phyloP scores from a whole-genome alignment of 2,797 vertebrate genomes.

The Peromyscus nudipes region DNA sequence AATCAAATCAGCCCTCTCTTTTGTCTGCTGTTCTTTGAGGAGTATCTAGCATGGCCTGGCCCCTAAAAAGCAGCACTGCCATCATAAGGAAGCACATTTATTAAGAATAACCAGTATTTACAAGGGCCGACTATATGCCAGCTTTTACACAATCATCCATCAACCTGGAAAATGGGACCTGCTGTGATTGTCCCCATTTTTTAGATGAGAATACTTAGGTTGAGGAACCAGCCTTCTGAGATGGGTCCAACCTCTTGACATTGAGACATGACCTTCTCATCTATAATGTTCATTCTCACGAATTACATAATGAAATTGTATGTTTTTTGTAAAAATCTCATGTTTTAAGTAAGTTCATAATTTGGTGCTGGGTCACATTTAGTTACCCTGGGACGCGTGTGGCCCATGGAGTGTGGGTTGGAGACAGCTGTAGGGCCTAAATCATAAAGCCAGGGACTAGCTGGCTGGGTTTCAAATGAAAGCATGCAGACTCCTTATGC shows the following conservation, averaged over 20 bases:
- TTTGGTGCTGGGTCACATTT: neutral
- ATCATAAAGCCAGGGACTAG: neutral
- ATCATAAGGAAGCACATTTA: neutral
- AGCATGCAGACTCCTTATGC: neutral
- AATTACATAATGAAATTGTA: neutral
- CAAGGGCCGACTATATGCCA: neutral
- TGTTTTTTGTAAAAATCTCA: neutral
- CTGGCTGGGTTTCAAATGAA: neutral
- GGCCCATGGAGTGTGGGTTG: neutral
- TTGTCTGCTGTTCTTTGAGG: conserved; percentile 9
- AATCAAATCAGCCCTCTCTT: neutral
- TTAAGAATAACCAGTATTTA: neutral
- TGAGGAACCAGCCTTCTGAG: neutral
- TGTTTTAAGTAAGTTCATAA: neutral
- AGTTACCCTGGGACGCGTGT: neutral
- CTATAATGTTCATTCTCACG: neutral
- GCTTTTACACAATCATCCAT: neutral
- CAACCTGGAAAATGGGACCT: neutral
- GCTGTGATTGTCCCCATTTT: neutral
- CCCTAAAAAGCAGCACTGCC: neutral
- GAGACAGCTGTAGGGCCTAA: neutral
- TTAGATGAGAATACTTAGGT: neutral
- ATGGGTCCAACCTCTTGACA: neutral
- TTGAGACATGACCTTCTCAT: neutral
- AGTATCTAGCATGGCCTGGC: neutral